These are phyloP conservation scores for Podiceps cristatus DNA, from an alignment of 2,113 vertebrate species.

Conservation along the genomic window DNA sequence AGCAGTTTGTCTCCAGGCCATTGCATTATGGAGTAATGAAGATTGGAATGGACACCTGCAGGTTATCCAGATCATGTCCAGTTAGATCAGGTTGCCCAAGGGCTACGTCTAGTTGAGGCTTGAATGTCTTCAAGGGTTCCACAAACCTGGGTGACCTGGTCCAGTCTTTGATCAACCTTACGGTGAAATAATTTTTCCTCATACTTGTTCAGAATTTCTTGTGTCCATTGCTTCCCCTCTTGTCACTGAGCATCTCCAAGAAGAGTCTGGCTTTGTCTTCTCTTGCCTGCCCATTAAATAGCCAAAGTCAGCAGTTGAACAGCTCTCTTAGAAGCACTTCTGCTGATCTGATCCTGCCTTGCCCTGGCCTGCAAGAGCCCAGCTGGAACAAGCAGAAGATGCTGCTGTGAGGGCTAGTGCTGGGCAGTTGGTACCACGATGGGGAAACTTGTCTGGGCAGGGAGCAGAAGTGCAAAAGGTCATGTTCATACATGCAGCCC, in stretches of 20 bases:
- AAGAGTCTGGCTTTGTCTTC: background rate
- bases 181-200: background rate
- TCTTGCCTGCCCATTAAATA: background rate
- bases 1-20: background rate
- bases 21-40: background rate
- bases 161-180: background rate
- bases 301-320: background rate
- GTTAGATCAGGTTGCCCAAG: background rate
- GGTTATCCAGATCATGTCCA: background rate
- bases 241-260: background rate
- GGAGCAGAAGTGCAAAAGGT: background rate
- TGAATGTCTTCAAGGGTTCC: background rate
- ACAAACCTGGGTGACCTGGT: background rate
- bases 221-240: background rate
- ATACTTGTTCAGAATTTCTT: background rate
- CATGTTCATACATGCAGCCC: background rate
- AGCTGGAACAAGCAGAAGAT: background rate
- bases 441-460: background rate
- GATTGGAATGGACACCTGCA: background rate
- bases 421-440: accelerated
- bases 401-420: background rate
- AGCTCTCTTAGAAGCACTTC: background rate
- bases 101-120: background rate
- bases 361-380: background rate
- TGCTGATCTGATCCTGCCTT: background rate